phyloP scores from a whole-genome alignment of 2,888 invertebrate species.

The Brenthis daphne region DNA sequence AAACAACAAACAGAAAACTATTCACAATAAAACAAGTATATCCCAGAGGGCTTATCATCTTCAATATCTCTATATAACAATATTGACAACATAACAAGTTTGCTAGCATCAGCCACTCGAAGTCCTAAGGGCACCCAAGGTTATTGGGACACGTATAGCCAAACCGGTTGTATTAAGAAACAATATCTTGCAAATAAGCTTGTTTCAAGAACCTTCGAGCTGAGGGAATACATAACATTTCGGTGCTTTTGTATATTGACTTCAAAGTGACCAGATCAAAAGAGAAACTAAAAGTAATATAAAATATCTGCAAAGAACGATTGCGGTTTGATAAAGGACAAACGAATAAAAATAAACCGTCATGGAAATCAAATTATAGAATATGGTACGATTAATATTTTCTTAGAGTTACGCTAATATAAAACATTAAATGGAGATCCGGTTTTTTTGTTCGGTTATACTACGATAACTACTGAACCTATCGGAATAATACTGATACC shows the following conservation, averaged over 20 bases:
- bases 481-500: no score
- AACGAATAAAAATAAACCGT: constrained; percentile 1
- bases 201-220: constrained; percentile 24
- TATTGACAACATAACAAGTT: constrained; percentile 37
- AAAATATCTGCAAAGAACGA: constrained; percentile 15
- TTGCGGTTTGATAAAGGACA: constrained; percentile 26
- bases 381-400: not conserved
- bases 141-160: constrained; percentile 12
- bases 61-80: constrained; percentile 28
- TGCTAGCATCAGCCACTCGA: constrained; percentile 6
- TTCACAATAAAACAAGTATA: constrained; percentile 20
- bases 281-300: constrained; percentile 36
- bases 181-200: constrained; percentile 45
- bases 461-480: no score
- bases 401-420: not conserved
- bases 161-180: constrained; percentile 36
- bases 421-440: not conserved
- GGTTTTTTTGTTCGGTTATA: no score
- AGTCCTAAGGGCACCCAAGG: constrained; percentile 10
- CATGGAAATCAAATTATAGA: not conserved
- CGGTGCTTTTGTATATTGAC: constrained; percentile 34
- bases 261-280: constrained; percentile 43
- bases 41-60: constrained; percentile 30
- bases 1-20: not conserved
- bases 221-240: constrained; percentile 42